Evolutionary conservation across 2,888 invertebrate species (phyloP).

Genomic region (Drosophila fungiperda): DNA sequence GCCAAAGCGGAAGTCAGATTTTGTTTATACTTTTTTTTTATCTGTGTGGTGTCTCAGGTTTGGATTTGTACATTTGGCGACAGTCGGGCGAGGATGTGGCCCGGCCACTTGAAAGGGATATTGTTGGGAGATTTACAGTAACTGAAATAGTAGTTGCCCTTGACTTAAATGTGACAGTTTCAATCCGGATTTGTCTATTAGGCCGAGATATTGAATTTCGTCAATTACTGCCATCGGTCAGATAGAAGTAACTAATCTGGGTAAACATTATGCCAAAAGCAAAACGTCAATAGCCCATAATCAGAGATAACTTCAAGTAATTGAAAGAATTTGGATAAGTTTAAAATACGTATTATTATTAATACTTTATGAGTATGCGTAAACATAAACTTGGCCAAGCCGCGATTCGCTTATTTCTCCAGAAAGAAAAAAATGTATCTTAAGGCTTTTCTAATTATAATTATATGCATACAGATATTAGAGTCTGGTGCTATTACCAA

Average conservation of each 20-base stretch:
- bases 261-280: background rate
- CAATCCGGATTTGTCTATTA: slow-evolving; percentile 50
- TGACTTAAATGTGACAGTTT: slow-evolving; percentile 52
- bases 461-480: slow-evolving; percentile 64
- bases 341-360: slow-evolving; percentile 13
- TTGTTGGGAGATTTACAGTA: slow-evolving; percentile 42
- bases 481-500: slow-evolving; percentile 47
- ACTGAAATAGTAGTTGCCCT: slow-evolving; percentile 36
- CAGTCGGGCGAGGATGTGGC: slow-evolving; percentile 51
- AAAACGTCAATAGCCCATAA: slow-evolving; percentile 1
- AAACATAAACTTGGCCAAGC: slow-evolving; percentile 8
- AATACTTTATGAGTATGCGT: slow-evolving; percentile 3
- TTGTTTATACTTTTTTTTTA: slow-evolving; percentile 5
- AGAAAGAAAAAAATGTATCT: slow-evolving; percentile 31
- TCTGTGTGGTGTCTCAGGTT: slow-evolving; percentile 10
- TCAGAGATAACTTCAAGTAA: slow-evolving; percentile 14
- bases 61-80: slow-evolving; percentile 34
- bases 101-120: slow-evolving; percentile 57
- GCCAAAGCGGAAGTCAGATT: slow-evolving; percentile 62
- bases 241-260: slow-evolving; percentile 25
- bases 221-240: slow-evolving; percentile 23
- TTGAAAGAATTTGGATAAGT: slow-evolving; percentile 4
- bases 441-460: slow-evolving; percentile 57
- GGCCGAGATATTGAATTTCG: slow-evolving; percentile 36
- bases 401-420: slow-evolving; percentile 28